Base-by-base conservation (phyloP, 2,888 invertebrate genomes). In the Andrena hattorfiana region DNA sequence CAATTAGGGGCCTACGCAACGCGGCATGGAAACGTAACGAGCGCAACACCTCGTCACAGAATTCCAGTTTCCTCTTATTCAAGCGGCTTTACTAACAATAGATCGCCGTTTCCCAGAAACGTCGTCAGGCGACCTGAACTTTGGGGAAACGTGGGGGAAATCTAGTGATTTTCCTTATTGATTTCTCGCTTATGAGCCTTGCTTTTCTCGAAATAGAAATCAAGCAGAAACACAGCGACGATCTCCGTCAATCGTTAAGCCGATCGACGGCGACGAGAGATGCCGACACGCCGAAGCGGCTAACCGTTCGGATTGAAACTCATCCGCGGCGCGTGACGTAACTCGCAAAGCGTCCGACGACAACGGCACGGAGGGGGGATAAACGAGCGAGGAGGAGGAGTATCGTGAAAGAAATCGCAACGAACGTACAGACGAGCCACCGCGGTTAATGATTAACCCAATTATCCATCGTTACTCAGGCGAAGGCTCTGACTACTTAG, bases 371-470 rank as follows among this genome's bases (percentile, higher is more conserved):
- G 7, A 23, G n/a, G 10, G 4, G 4, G 48, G 1, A 48, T 0
- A 16, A 49, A 10, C 0, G 42, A 42, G 16, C 16, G 28, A 63
- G 1, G 30, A 16, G 30, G 32, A 23, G 30, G 1, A 13, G 8
- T 63, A 71, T 42, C 49, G 8, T 20, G 0, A 16, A 49, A 7
- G 30, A 63, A 60, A 49, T 63, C 6, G 23, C 16, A 23, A 63
- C 23, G 30, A 26, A 8, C 3, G 32, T n/a, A 10, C 16, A 5
- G 7, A 5, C 64, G 20, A 35, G 2, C 2, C 10, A 20, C 60
- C 26, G n/a, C n/a, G 23, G 13, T 26, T 2, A 20, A 66, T 32
- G n/a, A 73, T 67, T 73, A 73, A 56, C 73, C 42, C 42, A 73
- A 56, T 67, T 73, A 66, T 20, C 20, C 28, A 26, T 2, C 56